Evolutionary conservation across 2,113 vertebrate genomes (phyloP), one percentile per base, ranked within the genome.

Genomic region (Nematolebias whitei): DNA sequence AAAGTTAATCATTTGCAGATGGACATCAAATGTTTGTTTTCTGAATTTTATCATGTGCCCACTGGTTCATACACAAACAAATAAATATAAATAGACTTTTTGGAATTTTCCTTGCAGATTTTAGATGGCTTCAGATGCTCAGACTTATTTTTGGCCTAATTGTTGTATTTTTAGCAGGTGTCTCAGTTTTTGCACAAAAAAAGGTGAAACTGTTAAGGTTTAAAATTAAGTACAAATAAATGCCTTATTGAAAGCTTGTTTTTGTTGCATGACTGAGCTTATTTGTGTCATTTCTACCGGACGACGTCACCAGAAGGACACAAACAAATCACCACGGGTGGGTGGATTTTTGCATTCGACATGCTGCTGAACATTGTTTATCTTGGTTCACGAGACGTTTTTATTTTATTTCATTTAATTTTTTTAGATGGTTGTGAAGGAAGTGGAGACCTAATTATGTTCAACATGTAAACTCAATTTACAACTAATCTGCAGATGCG

Each of bases 401-500:
- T 0, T 60, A 11, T 62, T 40, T 56, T 1, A 39, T n/a, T n/a
- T n/a, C n/a, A n/a, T n/a, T n/a, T n/a, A n/a, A n/a, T n/a, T 55
- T 12, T 64, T 24, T 53, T 71, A 90, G 85, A 43, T 9, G 18
- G 81, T 90, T 19, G 85, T 88, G 51, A 92, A 93, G 68, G 91
- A 93, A 40, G 82, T 92, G 41, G 87, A 93, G 50, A 91, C 92
- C 0, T 92, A 91, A 88, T 68, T 94, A 93, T 6, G 50, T 92
- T 68, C 92, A 94, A 67, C 87, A 92, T 57, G 89, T 89, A 16
- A 94, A 94, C 87, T 91, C 91, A 24, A 92, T 94, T 66, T 94
- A 94, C 72, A 92, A 91, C 83, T 93, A 82, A 48, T 88, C 87
- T 40, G 83, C 83, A 55, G 86, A 84, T n/a, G 57, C 82, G 45